phyloP scores from a whole-genome alignment of 2,797 vertebrate genomes.

The Stomatorhinus walkeri region DNA sequence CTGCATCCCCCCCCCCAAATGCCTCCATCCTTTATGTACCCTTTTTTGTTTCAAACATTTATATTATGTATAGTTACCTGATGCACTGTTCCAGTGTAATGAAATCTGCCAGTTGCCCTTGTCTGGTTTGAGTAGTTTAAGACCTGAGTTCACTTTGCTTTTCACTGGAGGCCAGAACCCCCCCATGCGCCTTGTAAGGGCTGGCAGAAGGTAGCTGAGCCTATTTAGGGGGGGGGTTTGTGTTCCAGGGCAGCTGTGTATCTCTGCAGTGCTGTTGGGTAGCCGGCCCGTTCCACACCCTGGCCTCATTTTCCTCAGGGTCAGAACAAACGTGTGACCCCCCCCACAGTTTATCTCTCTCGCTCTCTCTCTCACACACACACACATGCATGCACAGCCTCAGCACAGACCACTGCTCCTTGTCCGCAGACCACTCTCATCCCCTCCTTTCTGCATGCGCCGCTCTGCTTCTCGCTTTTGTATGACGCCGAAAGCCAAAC shows the following conservation, averaged over 20 bases:
- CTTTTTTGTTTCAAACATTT: not conserved
- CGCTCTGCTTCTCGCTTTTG: conserved; percentile 47
- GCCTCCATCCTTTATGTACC: not conserved
- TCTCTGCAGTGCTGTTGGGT: conserved; percentile 46
- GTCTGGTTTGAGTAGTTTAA: not conserved
- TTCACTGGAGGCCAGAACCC: not conserved
- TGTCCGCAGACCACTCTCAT: conserved; percentile 12
- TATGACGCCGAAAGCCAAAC: conserved; percentile 53
- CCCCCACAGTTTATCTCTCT: not conserved
- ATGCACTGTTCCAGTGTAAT: not conserved
- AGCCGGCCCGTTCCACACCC: conserved; percentile 51
- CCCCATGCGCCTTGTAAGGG: conserved; percentile 25
- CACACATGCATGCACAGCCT: conserved; percentile 23
- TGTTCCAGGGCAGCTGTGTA: conserved; percentile 46
- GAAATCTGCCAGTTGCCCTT: not conserved
- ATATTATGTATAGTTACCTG: not conserved
- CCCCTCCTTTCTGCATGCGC: conserved; percentile 17
- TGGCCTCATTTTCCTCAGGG: conserved; percentile 50
- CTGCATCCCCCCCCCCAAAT: not conserved
- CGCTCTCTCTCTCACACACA: not conserved
- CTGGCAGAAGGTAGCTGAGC: conserved; percentile 41
- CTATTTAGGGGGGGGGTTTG: conserved; percentile 42
- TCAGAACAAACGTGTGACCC: conserved; percentile 41
- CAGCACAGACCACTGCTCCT: conserved; percentile 39
- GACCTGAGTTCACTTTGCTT: not conserved